These are phyloP conservation scores for Plemyria rubiginata DNA, from an alignment of 2,888 invertebrate species.

Conservation along the genomic window DNA sequence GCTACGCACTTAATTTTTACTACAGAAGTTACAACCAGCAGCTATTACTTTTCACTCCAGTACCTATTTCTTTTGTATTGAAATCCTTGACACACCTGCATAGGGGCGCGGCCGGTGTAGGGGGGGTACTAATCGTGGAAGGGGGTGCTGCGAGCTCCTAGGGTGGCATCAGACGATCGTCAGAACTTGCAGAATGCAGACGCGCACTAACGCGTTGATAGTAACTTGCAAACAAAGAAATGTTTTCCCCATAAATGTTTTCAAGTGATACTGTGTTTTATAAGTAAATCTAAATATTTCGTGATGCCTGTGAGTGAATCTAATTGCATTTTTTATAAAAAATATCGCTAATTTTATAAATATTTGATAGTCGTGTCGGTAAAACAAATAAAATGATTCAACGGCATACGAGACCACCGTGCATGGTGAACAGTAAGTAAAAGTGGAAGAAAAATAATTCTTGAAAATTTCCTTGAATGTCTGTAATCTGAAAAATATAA, in stretches of 20 bases:
- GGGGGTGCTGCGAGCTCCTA: slow-evolving; percentile 7
- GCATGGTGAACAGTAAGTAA: slow-evolving; percentile 27
- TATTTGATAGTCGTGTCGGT: background rate
- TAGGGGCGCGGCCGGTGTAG: slow-evolving; percentile 31
- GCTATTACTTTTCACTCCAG: background rate
- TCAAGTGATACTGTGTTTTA: slow-evolving; percentile 7
- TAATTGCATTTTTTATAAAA: slow-evolving; percentile 1
- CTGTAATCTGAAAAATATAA: too few relatives aligned
- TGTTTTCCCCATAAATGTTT: background rate
- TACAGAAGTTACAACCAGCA: background rate
- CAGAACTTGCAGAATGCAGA: slow-evolving; percentile 26
- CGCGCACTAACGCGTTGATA: slow-evolving; percentile 23
- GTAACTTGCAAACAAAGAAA: slow-evolving; percentile 32
- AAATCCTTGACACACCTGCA: slow-evolving; percentile 45
- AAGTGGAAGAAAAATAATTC: background rate
- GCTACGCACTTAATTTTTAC: background rate
- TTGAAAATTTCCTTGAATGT: too few relatives aligned
- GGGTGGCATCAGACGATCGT: slow-evolving; percentile 27
- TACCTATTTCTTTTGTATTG: slow-evolving; percentile 5
- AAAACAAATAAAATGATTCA: slow-evolving; percentile 3
- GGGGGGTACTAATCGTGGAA: slow-evolving; percentile 15
- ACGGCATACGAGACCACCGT: background rate
- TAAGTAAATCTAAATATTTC: background rate
- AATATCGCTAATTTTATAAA: background rate
- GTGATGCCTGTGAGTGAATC: slow-evolving; percentile 28